phyloP scores from a whole-genome alignment of 2,888 invertebrate genomes.

The Cerceris ruficornis region DNA sequence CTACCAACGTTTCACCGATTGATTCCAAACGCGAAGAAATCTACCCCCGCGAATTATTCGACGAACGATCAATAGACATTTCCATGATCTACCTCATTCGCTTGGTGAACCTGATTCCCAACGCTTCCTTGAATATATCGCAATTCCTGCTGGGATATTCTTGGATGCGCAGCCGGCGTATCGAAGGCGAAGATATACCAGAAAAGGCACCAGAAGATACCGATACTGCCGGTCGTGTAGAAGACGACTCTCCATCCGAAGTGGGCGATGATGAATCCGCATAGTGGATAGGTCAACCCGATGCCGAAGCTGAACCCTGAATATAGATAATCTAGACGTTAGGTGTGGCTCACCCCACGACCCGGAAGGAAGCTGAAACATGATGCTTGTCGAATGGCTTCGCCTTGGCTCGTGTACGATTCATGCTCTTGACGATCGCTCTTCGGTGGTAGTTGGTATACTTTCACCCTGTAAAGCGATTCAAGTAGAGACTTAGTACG shows the following conservation, averaged over 20 bases:
- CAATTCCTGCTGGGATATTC: constrained; percentile 86
- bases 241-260: constrained; percentile 88
- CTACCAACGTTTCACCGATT: too few relatives aligned
- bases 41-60: too few relatives aligned
- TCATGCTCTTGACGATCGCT: constrained; percentile 63
- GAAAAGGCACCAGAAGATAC: constrained; percentile 86
- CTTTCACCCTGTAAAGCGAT: constrained; percentile 79
- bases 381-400: constrained; percentile 74
- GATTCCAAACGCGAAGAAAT: too few relatives aligned
- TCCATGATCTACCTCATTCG: constrained; percentile 76
- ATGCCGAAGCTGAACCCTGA: constrained; percentile 89
- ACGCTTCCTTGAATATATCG: constrained; percentile 86
- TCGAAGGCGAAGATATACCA: constrained; percentile 88
- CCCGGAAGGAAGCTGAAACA: constrained; percentile 79
- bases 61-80: neutral
- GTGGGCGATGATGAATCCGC: constrained; percentile 87
- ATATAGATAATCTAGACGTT: constrained; percentile 80
- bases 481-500: constrained; percentile 79
- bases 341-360: constrained; percentile 80
- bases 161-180: constrained; percentile 86
- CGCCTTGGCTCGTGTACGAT: constrained; percentile 64
- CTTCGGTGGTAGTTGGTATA: constrained; percentile 52
- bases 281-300: constrained; percentile 87
- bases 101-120: constrained; percentile 83
- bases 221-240: constrained; percentile 87